These are phyloP conservation scores for Sprattus sprattus DNA, from an alignment of 2,113 vertebrate species.

Conservation along the genomic window DNA sequence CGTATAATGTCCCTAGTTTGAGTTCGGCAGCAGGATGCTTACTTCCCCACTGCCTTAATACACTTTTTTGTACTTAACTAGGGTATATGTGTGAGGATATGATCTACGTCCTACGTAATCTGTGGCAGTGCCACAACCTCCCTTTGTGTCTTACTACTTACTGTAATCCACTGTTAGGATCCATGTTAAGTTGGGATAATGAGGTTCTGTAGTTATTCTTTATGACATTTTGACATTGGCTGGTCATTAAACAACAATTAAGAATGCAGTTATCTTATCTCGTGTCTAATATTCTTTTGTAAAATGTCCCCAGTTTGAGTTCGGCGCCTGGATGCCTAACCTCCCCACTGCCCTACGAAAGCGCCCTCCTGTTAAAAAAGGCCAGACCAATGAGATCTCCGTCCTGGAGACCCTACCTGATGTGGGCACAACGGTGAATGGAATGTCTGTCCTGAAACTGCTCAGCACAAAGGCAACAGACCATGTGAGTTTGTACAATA, in stretches of 20 bases:
- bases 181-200: too few species aligned
- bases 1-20: constrained; percentile 16
- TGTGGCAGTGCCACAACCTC: too few species aligned
- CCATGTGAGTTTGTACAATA: constrained; percentile 11
- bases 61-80: too few species aligned
- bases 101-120: too few species aligned
- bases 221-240: too few species aligned
- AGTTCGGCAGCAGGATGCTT: constrained; percentile 26
- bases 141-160: too few species aligned
- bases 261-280: too few species aligned
- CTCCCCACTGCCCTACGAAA: constrained; percentile 1
- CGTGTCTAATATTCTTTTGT: too few species aligned
- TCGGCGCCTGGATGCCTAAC: constrained; percentile 16
- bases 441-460: not conserved
- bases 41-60: not conserved
- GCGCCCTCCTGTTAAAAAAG: constrained; percentile 25
- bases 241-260: not conserved
- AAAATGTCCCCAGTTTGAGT: constrained; percentile 30
- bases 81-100: too few species aligned
- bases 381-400: not conserved
- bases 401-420: constrained; percentile 20
- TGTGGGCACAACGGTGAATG: not conserved
- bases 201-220: too few species aligned
- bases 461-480: constrained; percentile 29
- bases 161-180: too few species aligned